These are phyloP conservation scores for Lycopodina hypogea DNA, from an alignment of 37 sponge, comb jelly and placozoan species.

Conservation along the genomic window DNA sequence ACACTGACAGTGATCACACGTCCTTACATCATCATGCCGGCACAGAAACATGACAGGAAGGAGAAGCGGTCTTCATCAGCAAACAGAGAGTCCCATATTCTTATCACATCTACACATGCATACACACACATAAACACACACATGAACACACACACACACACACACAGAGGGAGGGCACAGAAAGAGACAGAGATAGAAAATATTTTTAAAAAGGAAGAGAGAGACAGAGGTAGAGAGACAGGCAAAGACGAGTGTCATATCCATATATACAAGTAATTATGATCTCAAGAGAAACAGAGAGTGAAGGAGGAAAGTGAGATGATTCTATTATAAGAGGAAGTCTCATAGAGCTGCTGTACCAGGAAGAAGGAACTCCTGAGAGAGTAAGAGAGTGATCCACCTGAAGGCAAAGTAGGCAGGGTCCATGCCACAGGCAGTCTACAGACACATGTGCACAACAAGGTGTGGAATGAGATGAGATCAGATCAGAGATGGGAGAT, in stretches of 20 bases:
- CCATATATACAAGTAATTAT: too few species aligned
- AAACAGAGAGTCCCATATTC: slow-evolving; percentile 88
- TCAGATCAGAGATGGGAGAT: too few species aligned
- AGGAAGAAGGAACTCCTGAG: slow-evolving; percentile 94
- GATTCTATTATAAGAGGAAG: too few species aligned
- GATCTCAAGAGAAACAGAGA: too few species aligned
- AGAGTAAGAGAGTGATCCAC: slow-evolving; percentile 93
- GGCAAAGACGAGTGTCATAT: too few species aligned
- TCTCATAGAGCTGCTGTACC: too few species aligned
- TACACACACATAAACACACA: slow-evolving; percentile 17
- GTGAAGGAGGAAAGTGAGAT: too few species aligned
- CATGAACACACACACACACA: slow-evolving; percentile 39
- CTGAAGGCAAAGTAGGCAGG: slow-evolving; percentile 89
- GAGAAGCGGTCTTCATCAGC: slow-evolving; percentile 79
- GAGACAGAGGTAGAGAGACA: too few species aligned
- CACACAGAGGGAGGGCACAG: background rate
- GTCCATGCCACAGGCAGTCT: slow-evolving; percentile 57
- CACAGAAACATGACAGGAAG: slow-evolving; percentile 78
- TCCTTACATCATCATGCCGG: too few species aligned
- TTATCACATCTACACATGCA: slow-evolving; percentile 68
- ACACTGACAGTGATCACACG: too few species aligned
- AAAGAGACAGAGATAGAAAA: background rate
- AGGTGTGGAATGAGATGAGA: background rate
- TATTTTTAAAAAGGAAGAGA: too few species aligned
- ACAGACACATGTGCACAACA: background rate